phyloP scores from a whole-genome alignment of 2,113 vertebrate genomes.

The Corvus cornix region DNA sequence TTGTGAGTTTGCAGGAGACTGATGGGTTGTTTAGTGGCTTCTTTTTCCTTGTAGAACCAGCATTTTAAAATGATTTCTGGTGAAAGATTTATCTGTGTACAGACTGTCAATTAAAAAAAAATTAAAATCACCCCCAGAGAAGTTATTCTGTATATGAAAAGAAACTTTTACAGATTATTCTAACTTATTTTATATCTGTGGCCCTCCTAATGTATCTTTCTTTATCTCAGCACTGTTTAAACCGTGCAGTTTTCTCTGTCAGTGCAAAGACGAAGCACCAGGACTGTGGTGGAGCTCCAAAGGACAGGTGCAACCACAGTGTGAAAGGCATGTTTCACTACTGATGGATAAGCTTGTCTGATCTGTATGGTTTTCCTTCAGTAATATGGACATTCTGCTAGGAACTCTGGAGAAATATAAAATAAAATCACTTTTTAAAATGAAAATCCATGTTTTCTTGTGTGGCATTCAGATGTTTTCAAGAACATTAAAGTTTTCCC shows the following conservation, averaged over 20 bases:
- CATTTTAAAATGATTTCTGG: conserved; percentile 74
- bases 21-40: not conserved
- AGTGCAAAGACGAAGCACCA: not conserved
- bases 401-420: conserved; percentile 60
- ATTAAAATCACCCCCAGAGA: conserved; percentile 32
- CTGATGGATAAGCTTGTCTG: conserved; percentile 32
- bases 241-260: not conserved
- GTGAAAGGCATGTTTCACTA: conserved; percentile 30
- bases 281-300: not conserved
- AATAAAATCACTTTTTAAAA: conserved; percentile 75
- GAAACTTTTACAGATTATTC: conserved; percentile 79
- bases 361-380: conserved; percentile 25
- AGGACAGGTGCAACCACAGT: not conserved
- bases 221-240: not conserved
- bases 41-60: not conserved
- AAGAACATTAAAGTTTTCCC: too few relatives aligned
- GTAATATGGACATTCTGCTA: conserved; percentile 18
- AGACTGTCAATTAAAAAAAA: conserved; percentile 65
- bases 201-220: conserved; percentile 49
- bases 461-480: not conserved
- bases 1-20: not conserved
- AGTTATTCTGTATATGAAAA: conserved; percentile 89
- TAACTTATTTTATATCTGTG: conserved; percentile 89
- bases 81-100: conserved; percentile 80
- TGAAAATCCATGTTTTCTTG: not conserved